Conservation (phyloP, 2,888 invertebrate species). For the Chaetogeoica ovagalla region DNA sequence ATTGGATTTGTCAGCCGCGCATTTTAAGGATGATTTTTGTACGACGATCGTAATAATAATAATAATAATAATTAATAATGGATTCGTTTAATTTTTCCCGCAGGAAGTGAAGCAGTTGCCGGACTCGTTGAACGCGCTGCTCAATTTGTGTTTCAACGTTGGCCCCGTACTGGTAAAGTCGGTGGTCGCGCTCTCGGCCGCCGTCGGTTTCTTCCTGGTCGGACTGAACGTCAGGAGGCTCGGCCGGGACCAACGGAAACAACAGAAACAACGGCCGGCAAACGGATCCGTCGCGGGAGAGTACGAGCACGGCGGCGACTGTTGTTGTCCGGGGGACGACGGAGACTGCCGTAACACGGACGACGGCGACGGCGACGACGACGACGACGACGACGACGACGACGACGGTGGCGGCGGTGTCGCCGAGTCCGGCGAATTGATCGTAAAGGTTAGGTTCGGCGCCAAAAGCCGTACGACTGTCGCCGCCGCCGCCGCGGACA, state of each 20-base stretch:
- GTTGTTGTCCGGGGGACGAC: too few species aligned
- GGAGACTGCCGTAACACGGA: too few species aligned
- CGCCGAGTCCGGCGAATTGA: conserved; percentile 16
- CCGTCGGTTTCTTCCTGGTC: conserved; percentile 58
- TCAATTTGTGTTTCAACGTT: conserved; percentile 58
- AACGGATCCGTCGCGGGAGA: not conserved
- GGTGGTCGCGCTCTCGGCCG: conserved; percentile 57
- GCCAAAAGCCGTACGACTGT: not conserved
- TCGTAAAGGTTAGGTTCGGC: not conserved
- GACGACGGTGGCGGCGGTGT: not conserved
- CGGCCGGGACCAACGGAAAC: conserved; percentile 52
- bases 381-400: not conserved
- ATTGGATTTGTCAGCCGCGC: too few species aligned
- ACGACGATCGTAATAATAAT: too few species aligned
- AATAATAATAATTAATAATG: too few species aligned
- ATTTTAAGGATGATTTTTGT: too few species aligned
- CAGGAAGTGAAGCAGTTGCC: conserved; percentile 56
- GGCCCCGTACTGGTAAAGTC: conserved; percentile 57
- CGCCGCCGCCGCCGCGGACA: not conserved
- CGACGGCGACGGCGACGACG: not conserved
- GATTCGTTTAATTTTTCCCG: not conserved
- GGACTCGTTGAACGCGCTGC: conserved; percentile 54
- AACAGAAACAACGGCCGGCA: not conserved
- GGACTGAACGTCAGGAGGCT: conserved; percentile 57
- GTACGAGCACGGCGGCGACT: not conserved